Evolutionary conservation across 2,113 vertebrate genomes (phyloP).

Genomic region (Stomatorhinus ivindoensis): DNA sequence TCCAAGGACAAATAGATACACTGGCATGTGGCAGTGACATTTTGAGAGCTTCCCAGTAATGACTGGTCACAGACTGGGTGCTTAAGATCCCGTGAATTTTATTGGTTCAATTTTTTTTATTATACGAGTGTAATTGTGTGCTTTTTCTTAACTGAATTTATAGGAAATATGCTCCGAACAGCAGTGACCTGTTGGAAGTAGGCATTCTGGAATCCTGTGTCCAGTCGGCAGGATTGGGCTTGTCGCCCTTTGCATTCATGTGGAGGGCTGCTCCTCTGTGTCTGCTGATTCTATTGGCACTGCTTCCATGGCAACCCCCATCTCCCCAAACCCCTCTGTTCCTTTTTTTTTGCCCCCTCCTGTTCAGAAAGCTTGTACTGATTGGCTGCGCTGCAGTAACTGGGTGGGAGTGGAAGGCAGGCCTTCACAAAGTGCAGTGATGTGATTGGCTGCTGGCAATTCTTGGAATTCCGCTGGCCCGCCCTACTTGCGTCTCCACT

Average conservation of each 20-base stretch:
- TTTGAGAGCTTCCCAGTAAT: background rate
- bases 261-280: background rate
- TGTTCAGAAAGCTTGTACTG: background rate
- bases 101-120: background rate
- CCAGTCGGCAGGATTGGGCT: background rate
- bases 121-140: background rate
- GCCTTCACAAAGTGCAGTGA: constrained; percentile 15
- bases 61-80: constrained; percentile 9
- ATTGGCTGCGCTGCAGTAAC: constrained; percentile 6
- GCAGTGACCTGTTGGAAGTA: background rate
- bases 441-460: constrained; percentile 4
- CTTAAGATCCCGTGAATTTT: background rate
- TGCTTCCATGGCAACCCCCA: constrained; percentile 35
- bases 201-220: background rate
- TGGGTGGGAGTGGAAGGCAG: background rate
- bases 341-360: background rate
- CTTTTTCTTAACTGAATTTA: background rate
- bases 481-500: background rate
- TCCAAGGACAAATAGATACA: background rate
- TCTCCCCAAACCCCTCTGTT: background rate
- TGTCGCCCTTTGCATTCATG: background rate
- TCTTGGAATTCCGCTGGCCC: constrained; percentile 6
- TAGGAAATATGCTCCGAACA: background rate
- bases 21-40: background rate
- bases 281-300: constrained; percentile 14